Conservation (phyloP, 2,888 invertebrate genomes). For the Capitulum mitella region DNA sequence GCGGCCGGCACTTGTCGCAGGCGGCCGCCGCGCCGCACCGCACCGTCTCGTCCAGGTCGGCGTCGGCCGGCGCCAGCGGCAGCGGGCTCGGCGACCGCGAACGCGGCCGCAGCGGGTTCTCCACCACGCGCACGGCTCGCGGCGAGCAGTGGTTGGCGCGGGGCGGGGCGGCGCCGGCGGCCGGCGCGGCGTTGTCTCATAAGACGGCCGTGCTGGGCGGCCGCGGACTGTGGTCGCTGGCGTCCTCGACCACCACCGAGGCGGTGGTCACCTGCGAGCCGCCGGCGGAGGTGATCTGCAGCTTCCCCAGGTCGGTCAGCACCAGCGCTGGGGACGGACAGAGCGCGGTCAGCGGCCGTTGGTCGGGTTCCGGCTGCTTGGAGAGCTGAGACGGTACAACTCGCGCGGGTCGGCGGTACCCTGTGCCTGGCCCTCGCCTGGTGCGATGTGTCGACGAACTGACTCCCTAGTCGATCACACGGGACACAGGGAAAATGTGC, state of each 20-base stretch:
- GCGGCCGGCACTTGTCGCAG: not conserved
- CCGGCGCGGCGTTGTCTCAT: not conserved
- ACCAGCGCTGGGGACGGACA: not conserved
- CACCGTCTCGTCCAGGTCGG: not conserved
- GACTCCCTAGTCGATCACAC: no score
- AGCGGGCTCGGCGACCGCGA: not conserved
- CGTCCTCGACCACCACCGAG: not conserved
- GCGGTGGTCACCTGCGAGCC: not conserved
- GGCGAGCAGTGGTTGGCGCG: not conserved
- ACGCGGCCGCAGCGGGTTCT: slow-evolving; percentile 1
- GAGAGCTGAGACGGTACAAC: no score
- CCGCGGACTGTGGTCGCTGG: slow-evolving; percentile 4
- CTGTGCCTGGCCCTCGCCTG: no score
- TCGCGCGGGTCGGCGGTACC: no score
- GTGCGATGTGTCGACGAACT: no score
- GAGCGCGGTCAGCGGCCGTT: no score
- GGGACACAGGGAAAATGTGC: no score
- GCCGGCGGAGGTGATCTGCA: not conserved
- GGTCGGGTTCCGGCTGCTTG: no score
- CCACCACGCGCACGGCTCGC: not conserved
- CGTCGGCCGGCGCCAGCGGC: no score
- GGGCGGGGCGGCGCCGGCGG: not conserved
- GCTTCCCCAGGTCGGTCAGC: slow-evolving; percentile 8
- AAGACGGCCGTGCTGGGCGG: not conserved
- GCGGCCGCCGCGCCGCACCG: not conserved